Conservation (phyloP, 2,113 vertebrate genomes). For the Chaenogobius annularis region DNA sequence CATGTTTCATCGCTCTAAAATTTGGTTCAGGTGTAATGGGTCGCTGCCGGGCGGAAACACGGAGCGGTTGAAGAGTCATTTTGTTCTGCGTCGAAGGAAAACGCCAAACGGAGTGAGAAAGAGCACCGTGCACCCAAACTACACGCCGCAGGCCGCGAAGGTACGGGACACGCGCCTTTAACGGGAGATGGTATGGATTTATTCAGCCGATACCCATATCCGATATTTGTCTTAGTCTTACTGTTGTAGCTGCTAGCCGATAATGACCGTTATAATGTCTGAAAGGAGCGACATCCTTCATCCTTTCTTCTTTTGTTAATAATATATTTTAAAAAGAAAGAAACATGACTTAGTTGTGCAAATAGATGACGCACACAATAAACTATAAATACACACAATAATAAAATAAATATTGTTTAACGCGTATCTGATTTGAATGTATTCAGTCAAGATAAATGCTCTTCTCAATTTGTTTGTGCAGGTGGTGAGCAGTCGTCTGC, state of each 20-base stretch:
- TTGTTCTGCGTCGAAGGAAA: constrained; percentile 88
- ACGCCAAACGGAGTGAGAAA: constrained; percentile 94
- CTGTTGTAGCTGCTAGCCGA: not conserved
- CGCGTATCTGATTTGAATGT: too few relatives aligned
- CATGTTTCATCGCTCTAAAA: too few relatives aligned
- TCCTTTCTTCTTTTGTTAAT: too few relatives aligned
- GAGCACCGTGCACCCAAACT: constrained; percentile 88
- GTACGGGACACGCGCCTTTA: not conserved
- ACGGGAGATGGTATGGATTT: not conserved
- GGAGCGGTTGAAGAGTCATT: constrained; percentile 90
- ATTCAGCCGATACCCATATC: not conserved
- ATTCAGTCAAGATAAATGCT: too few relatives aligned
- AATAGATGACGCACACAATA: too few relatives aligned
- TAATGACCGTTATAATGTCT: too few relatives aligned
- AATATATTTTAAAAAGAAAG: too few relatives aligned
- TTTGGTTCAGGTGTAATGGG: constrained; percentile 87
- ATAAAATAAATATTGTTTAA: too few relatives aligned
- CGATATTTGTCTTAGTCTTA: too few relatives aligned
- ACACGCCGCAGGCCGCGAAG: constrained; percentile 92
- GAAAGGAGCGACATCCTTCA: too few relatives aligned
- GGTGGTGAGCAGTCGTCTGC: constrained; percentile 94
- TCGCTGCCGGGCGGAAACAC: constrained; percentile 89
- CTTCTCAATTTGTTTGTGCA: constrained; percentile 36
- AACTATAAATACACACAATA: too few relatives aligned
- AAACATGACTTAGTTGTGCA: too few relatives aligned